Evolutionary conservation across 2,888 invertebrate genomes (phyloP).

Genomic region (Agrilus mali): DNA sequence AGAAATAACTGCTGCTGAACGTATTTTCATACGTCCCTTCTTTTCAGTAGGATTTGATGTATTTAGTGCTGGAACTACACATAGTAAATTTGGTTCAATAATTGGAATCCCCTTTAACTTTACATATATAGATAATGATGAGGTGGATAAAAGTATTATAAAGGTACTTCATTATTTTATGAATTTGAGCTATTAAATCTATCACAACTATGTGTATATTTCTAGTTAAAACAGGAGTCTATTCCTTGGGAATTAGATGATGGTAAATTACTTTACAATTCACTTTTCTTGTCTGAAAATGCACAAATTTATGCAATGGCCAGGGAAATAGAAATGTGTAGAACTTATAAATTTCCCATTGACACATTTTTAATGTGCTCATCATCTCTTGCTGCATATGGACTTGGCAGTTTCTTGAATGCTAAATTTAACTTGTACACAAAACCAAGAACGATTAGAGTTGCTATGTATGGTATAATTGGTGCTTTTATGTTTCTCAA

Average conservation of each 20-base stretch:
- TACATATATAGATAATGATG: conserved; percentile 39
- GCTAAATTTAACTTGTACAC: conserved; percentile 40
- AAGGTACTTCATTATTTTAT: conserved; percentile 27
- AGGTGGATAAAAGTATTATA: conserved; percentile 46
- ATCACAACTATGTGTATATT: conserved; percentile 11
- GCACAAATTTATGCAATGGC: conserved; percentile 74
- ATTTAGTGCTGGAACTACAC: conserved; percentile 49
- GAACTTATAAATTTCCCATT: conserved; percentile 43
- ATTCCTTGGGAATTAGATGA: conserved; percentile 53
- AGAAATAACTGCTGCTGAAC: conserved; percentile 38
- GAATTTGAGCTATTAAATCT: not conserved
- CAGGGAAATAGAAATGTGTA: conserved; percentile 52
- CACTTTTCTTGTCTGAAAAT: conserved; percentile 60
- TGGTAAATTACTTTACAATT: conserved; percentile 48
- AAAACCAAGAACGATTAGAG: conserved; percentile 37
- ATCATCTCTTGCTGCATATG: conserved; percentile 39
- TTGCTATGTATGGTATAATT: conserved; percentile 41
- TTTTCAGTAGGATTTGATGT: conserved; percentile 61
- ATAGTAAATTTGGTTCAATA: conserved; percentile 44
- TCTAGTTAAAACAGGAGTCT: conserved; percentile 46
- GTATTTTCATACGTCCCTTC: conserved; percentile 48
- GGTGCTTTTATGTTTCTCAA: conserved; percentile 43
- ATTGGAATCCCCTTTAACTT: conserved; percentile 68
- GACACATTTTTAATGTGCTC: conserved; percentile 42
- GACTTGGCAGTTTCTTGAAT: conserved; percentile 41